phyloP scores from a whole-genome alignment of 1,140 invertebrate species.

The Ceratoteleas bidentatus region DNA sequence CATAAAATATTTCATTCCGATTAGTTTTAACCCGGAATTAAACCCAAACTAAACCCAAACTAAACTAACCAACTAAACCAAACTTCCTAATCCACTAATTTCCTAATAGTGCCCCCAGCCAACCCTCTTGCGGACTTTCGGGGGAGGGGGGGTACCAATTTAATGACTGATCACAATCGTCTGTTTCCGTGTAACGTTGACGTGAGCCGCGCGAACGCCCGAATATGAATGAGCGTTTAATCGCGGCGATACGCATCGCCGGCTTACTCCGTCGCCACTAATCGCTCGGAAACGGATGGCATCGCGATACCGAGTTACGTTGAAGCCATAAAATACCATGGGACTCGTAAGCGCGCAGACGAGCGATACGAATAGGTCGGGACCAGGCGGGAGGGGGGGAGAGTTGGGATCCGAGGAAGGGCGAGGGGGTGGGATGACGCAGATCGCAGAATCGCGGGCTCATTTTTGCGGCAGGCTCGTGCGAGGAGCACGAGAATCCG shows the following conservation, averaged over 20 bases:
- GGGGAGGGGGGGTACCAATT: slow-evolving; percentile 26
- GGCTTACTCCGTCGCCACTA: slow-evolving; percentile 45
- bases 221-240: slow-evolving; percentile 52
- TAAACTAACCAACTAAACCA: neutral
- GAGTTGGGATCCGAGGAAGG: neutral
- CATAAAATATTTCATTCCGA: too few relatives aligned
- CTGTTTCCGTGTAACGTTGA: slow-evolving; percentile 31
- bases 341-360: slow-evolving; percentile 31
- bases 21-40: too few relatives aligned
- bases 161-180: slow-evolving; percentile 32
- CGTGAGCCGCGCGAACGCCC: slow-evolving; percentile 25
- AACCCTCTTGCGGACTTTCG: slow-evolving; percentile 16
- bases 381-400: slow-evolving; percentile 3
- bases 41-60: too few relatives aligned
- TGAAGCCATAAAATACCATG: slow-evolving; percentile 60
- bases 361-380: slow-evolving; percentile 31
- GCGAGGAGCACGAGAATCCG: slow-evolving; percentile 65
- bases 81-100: neutral
- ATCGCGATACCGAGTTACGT: slow-evolving; percentile 47
- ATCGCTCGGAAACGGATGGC: slow-evolving; percentile 62
- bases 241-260: slow-evolving; percentile 45
- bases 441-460: slow-evolving; percentile 62
- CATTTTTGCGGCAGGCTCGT: slow-evolving; percentile 65
- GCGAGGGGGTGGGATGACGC: neutral
- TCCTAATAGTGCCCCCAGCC: too few relatives aligned